Evolutionary conservation across 92 coral and sea anemone genomes (phyloP), one percentile per base, ranked within the genome.

Genomic region (Porites cylindrica): DNA sequence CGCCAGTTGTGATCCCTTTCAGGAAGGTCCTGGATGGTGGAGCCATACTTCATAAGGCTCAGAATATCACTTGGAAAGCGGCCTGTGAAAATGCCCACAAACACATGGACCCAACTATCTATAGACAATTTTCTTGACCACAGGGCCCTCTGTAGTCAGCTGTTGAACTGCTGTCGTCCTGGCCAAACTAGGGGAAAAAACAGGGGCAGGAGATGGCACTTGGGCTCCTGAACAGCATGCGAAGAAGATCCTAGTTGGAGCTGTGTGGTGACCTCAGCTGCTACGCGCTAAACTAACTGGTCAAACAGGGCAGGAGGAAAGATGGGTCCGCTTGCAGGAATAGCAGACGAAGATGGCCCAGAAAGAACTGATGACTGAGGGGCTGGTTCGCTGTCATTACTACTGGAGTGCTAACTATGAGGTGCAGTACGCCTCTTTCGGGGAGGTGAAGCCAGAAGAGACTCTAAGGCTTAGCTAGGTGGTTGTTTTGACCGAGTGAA

Each of bases 51-150:
- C 29, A 26, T 26, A 1, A 26, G 29, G 29, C 29, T 26, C 29
- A 1, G 29, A 51, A 61, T 84, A 61, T 83, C 86, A 18, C 67
- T 70, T 17, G 87, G 86, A 73, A 66, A 66, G 26, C 63, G 79
- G 72, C 72, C 66, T 6, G 91, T 85, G 50, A 76, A 92, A 59
- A 88, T 72, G 1, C 87, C 90, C 62, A 50, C 85, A 80, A 77
- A 88, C 47, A 78, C 82, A n/a, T 79, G 87, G 73, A 91, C 29
- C 29, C 29, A 26, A 26, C 29, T 1, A 26, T 26, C 29, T 26
- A 1, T 26, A 26, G 29, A 26, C 29, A 26, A 26, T 26, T 26
- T 26, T 26, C 2, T 26, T 26, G 85, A 11, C 85, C 76, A 81
- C 64, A 67, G 85, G 76, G 63, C 66, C 20, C 76, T 81, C 77